Evolutionary conservation across 2,888 invertebrate genomes (phyloP).

Genomic region (Leptopterna dolabrata): DNA sequence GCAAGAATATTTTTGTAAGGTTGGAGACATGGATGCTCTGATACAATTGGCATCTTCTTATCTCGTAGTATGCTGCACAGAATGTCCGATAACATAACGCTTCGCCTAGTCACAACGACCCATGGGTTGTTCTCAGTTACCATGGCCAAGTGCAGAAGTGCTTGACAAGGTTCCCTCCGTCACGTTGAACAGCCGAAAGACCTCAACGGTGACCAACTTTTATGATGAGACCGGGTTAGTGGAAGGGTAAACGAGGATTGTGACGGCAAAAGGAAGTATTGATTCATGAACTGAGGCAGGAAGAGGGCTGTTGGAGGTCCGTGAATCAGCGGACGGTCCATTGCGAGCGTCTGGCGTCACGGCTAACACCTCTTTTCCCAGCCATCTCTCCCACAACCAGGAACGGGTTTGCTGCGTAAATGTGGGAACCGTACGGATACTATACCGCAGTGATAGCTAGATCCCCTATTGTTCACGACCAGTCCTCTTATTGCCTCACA

Average conservation of each 20-base stretch:
- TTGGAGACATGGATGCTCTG: no score
- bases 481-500: no score
- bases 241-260: neutral
- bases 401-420: neutral
- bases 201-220: neutral
- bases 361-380: neutral
- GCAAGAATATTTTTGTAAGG: no score
- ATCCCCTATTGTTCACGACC: no score
- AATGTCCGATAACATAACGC: no score
- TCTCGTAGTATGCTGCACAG: no score
- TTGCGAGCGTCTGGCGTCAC: neutral
- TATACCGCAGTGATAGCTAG: no score
- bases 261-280: neutral
- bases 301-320: neutral
- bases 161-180: neutral
- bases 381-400: neutral
- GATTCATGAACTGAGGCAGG: slow-evolving; percentile 20
- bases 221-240: neutral
- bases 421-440: no score
- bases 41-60: no score
- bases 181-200: neutral
- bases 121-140: no score
- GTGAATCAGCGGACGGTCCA: slow-evolving; percentile 12
- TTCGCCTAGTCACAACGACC: no score
- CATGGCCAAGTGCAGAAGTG: no score